Base-by-base conservation (phyloP, 2,888 invertebrate species). In the Atethmia centrago region DNA sequence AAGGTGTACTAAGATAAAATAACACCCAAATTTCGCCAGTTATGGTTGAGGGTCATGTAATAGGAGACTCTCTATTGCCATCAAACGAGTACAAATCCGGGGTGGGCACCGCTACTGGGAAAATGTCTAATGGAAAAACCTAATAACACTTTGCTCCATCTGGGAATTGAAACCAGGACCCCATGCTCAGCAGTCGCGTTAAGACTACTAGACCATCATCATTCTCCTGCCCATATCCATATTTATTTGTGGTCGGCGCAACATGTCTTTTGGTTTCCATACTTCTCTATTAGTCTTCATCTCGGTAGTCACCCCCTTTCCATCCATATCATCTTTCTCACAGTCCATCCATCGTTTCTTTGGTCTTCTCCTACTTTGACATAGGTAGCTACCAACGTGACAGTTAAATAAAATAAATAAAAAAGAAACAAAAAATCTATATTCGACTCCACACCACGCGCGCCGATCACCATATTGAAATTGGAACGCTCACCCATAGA, bases 401-500 rank as follows among this genome's bases (percentile, higher is more conserved):
- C 19, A 45, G 7, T 12, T 8, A 19, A 28, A 61, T 63, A n/a
- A 66, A 45, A 45, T 19, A 51, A 66, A 67, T 59, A 61, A 16
- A 36, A 1, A 31, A 42, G 5, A 71, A 77, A 65, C 63, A 19
- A 55, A 25, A 58, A 63, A 65, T 42, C 16, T 55, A 42, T 71
- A 56, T 66, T 72, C 90, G 61, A 80, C 92, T 94, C 93, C 68
- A 91, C 42, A 12, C 3, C 42, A 70, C 77, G 81, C 58, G 25
- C 66, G 10, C 55, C 87, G 84, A 92, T 93, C 92, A 92, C 89
- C 93, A 93, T 94, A 94, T 95, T 92, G 93, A 95, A 95, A 95
- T 95, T 95, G 94, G 93, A 95, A 93, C 94, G 90, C 87, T 88
- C 88, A 88, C 86, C 86, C 93, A 93, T 94, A 95, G 93, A 95